A percentile compares a stretch with the other conserved stretches of the same genome.
Evolutionary conservation across 1,140 invertebrate species (phyloP).

Genomic region (Bradysia coprophila): DNA sequence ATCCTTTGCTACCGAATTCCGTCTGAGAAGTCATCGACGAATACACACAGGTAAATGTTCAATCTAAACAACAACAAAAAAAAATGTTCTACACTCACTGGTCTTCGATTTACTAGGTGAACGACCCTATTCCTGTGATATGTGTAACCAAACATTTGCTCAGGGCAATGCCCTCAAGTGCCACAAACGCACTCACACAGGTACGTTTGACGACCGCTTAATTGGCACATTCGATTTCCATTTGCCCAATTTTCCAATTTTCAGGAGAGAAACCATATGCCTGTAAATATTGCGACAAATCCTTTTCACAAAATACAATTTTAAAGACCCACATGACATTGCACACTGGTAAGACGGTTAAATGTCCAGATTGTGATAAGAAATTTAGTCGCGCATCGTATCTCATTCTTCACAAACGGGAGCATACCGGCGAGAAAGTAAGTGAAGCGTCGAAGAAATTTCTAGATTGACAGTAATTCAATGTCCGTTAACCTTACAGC

Average conservation of each 20-base stretch:
- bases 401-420: conserved; percentile 5
- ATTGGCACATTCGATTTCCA: background rate
- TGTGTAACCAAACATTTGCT: conserved; percentile 2
- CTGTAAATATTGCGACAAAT: conserved; percentile 6
- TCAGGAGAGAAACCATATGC: conserved; percentile 5
- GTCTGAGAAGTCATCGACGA: conserved; percentile 1
- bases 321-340: conserved; percentile 6
- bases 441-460: too few relatives aligned
- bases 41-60: conserved; percentile 2
- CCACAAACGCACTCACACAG: conserved; percentile 5
- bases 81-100: background rate
- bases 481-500: background rate
- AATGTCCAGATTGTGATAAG: conserved; percentile 6
- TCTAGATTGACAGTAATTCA: too few relatives aligned
- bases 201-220: background rate
- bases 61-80: background rate
- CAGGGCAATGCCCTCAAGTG: conserved; percentile 1
- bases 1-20: background rate
- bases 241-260: background rate
- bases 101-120: background rate
- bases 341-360: conserved; percentile 5
- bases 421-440: conserved; percentile 2
- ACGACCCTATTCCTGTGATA: background rate
- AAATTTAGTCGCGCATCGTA: conserved; percentile 4
- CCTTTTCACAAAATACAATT: conserved; percentile 5